phyloP scores from a whole-genome alignment of 2,888 invertebrate species.

The Keiferia lycopersicella region DNA sequence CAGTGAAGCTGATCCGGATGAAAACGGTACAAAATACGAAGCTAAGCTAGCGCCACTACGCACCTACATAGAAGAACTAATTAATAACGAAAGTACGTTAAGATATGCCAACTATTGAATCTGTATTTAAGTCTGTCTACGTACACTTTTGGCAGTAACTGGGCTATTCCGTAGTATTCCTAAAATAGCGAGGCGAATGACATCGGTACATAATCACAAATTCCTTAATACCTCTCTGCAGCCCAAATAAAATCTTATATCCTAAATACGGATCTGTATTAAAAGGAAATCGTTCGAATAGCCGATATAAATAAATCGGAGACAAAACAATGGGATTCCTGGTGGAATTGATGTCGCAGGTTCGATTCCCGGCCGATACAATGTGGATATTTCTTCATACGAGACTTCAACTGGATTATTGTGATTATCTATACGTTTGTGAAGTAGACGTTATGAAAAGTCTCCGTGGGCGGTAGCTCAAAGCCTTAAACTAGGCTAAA shows the following conservation, averaged over 20 bases:
- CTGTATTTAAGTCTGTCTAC: too few species aligned
- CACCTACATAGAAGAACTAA: too few species aligned
- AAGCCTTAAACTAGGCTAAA: too few species aligned
- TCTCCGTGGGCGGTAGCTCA: too few species aligned
- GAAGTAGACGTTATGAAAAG: not conserved
- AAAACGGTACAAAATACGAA: too few species aligned
- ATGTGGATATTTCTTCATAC: constrained; percentile 16
- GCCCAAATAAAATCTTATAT: constrained; percentile 2
- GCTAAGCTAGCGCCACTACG: too few species aligned
- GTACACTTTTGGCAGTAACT: too few species aligned
- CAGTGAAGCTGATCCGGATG: too few species aligned
- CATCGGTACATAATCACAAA: not conserved
- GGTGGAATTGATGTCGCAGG: constrained; percentile 58
- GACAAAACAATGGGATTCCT: constrained; percentile 62
- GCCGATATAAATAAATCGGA: constrained; percentile 61
- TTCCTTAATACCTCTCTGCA: not conserved
- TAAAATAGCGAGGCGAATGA: not conserved
- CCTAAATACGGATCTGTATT: constrained; percentile 10
- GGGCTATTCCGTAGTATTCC: not conserved
- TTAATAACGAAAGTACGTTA: too few species aligned
- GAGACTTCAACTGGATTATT: not conserved
- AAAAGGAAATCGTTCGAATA: constrained; percentile 15
- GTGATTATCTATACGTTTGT: not conserved
- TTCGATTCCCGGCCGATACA: constrained; percentile 41
- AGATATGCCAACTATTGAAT: too few species aligned